Base-by-base conservation (phyloP, 1,140 invertebrate genomes). In the Asobara japonica region DNA sequence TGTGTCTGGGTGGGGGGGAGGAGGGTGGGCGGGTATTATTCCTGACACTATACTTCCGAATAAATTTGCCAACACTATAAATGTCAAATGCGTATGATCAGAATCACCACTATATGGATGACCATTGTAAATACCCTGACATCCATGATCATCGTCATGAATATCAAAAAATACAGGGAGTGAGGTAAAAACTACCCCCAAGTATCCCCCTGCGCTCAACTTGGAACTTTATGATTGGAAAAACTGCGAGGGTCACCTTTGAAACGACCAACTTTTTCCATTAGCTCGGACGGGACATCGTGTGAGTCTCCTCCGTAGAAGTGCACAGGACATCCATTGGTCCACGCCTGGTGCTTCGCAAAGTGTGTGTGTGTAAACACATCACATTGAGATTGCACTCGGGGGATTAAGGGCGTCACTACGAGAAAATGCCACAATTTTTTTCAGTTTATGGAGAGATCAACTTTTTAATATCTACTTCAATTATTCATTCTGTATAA, bases 171-270 rank as follows among this genome's bases (percentile, higher is more conserved):
- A 64, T n/a, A 7, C 0, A 67, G 22, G 25, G 27, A 67, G n/a
- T 66, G 33, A 20, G 33, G 36, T 22, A 1, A 66, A 25, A 66
- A 16, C 30, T 22, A 33, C 33, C 16, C 27, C 13, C 13, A 38
- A 65, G 29, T 65, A 61, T 64, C 31, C 61, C 16, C 25, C 18
- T 33, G 13, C 31, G 33, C 61, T 31, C 65, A 74, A 66, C 72
- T 72, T 48, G 69, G 71, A 79, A 79, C 70, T 79, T 78, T 71
- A 77, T 77, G 70, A 77, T 79, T 76, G 77, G 74, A 76, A 77
- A 45, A 78, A 76, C 69, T 61, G 25, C 65, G 72, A 65, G 65
- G 72, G 74, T 74, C 74, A 69, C 61, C 67, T 51, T 13, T 71
- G 65, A 67, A 65, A 48, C 68, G 72, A 75, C 71, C 71, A 78